Percentiles rank a stretch among this genome's conserved stretches.
Conservation (phyloP, 2,888 invertebrate genomes). For the Agrotis exclamationis region DNA sequence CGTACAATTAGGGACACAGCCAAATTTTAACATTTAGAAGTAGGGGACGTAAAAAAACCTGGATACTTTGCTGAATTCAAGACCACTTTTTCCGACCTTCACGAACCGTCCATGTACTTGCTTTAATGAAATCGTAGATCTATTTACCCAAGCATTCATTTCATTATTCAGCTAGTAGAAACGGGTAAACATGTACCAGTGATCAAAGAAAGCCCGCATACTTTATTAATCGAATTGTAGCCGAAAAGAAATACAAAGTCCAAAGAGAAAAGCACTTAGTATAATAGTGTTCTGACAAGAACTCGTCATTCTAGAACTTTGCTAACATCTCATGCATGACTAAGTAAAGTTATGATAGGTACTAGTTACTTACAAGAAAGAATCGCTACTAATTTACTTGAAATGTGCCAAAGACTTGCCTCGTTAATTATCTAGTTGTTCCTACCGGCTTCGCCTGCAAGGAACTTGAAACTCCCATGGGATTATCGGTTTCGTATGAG, state of each 20-base stretch:
- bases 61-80: no score
- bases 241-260: neutral
- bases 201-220: neutral
- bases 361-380: constrained; percentile 26
- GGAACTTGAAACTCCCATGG: no score
- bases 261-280: constrained; percentile 4
- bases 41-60: no score
- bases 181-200: neutral
- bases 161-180: no score
- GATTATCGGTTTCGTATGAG: no score
- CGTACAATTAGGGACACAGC: no score
- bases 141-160: no score
- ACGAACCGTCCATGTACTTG: no score
- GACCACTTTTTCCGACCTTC: no score
- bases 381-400: constrained; percentile 21
- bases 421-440: constrained; percentile 9
- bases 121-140: no score
- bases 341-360: constrained; percentile 25
- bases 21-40: no score
- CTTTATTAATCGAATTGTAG: neutral
- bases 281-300: constrained; percentile 5
- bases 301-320: constrained; percentile 21
- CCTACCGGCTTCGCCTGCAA: no score
- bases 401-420: constrained; percentile 11
- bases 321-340: constrained; percentile 36